These are phyloP conservation scores for Zoanthus sociatus DNA, from an alignment of 92 coral and sea anemone genomes.

Conservation along the genomic window DNA sequence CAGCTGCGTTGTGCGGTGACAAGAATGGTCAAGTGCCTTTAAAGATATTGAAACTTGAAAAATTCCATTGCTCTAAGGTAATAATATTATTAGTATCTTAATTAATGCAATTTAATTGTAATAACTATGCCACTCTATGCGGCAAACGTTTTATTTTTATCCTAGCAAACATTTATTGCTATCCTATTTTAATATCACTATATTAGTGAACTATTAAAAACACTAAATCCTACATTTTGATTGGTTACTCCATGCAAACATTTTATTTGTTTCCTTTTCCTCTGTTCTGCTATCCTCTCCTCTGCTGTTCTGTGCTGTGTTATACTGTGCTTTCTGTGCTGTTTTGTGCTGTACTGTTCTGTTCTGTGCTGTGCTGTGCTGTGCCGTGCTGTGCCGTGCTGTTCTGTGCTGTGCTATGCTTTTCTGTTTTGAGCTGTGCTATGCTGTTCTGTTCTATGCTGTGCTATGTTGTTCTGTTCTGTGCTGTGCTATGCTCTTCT, in stretches of 20 bases:
- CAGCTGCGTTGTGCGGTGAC: conserved; percentile 57
- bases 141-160: too few species aligned
- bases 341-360: neutral
- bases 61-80: conserved; percentile 73
- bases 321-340: neutral
- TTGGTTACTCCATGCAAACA: neutral
- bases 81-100: neutral
- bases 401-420: neutral
- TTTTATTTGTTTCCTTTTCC: too few species aligned
- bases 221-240: too few species aligned
- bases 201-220: too few species aligned
- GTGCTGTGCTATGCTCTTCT: too few species aligned
- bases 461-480: too few species aligned
- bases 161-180: too few species aligned
- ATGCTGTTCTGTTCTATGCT: neutral
- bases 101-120: too few species aligned
- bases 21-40: conserved; percentile 51
- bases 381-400: neutral
- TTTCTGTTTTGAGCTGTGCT: neutral
- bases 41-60: conserved; percentile 65
- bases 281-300: too few species aligned
- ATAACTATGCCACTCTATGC: too few species aligned
- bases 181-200: too few species aligned
- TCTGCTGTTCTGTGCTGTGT: neutral
- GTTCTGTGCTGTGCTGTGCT: neutral